Evolutionary conservation across 2,888 invertebrate species (phyloP).

Genomic region (Ormyrus thymus): DNA sequence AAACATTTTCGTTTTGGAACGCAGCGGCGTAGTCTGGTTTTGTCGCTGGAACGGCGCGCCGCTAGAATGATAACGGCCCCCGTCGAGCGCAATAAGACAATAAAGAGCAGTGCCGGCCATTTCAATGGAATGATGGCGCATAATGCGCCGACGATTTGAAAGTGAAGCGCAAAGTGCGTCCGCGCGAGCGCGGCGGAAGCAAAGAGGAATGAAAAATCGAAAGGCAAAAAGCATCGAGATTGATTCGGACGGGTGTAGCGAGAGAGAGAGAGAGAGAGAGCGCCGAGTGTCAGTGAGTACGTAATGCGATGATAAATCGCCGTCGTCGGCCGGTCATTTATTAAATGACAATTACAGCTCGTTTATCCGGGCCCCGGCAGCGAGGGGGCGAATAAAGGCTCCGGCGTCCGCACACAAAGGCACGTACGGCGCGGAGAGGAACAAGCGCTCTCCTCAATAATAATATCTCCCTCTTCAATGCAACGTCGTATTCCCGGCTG

Average conservation of each 20-base stretch:
- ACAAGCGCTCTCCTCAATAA: slow-evolving; percentile 22
- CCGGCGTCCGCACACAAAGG: neutral
- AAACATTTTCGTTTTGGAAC: no score
- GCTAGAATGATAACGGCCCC: no score
- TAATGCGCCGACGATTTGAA: no score
- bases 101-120: no score
- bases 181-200: no score
- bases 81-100: no score
- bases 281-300: neutral
- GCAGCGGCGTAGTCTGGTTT: no score
- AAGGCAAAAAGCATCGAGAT: no score
- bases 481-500: neutral
- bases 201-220: no score
- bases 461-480: slow-evolving; percentile 9
- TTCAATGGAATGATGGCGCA: no score
- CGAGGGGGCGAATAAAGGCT: slow-evolving; percentile 19
- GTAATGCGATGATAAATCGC: slow-evolving; percentile 35
- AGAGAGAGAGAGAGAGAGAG: neutral
- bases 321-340: slow-evolving; percentile 14
- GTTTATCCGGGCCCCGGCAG: slow-evolving; percentile 31
- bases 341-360: slow-evolving; percentile 51
- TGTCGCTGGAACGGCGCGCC: no score
- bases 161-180: no score
- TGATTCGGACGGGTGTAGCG: neutral
- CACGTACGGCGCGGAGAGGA: neutral